Conservation (phyloP, 2,888 invertebrate species). For the Pyrocoelia pectoralis region DNA sequence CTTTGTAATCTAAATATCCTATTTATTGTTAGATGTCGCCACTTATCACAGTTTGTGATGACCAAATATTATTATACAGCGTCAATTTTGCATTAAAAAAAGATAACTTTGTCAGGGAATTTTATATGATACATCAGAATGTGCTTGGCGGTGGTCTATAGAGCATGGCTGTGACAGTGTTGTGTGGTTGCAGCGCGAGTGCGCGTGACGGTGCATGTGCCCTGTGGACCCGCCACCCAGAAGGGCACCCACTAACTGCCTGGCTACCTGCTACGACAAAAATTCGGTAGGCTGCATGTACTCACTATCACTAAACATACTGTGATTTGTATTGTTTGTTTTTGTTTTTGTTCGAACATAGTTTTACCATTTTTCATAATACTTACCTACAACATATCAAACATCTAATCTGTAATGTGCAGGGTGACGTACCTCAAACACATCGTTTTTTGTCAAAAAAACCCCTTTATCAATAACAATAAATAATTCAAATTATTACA, state of each 20-base stretch:
- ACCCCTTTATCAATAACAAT: too few species aligned
- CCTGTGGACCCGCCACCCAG: conserved; percentile 61
- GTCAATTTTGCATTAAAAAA: too few species aligned
- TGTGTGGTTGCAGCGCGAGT: conserved; percentile 85
- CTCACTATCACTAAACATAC: conserved; percentile 41
- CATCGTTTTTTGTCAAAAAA: too few species aligned
- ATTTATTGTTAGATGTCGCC: too few species aligned
- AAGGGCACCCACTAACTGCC: conserved; percentile 59
- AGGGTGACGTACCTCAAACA: too few species aligned
- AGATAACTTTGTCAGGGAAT: too few species aligned
- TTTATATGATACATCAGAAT: conserved; percentile 47
- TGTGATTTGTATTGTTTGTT: not conserved
- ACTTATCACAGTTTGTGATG: too few species aligned
- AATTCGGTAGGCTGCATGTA: conserved; percentile 59
- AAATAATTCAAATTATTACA: too few species aligned
- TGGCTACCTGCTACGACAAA: conserved; percentile 57
- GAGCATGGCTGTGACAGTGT: conserved; percentile 59
- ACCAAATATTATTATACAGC: too few species aligned
- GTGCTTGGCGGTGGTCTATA: conserved; percentile 43
- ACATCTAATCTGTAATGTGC: not conserved
- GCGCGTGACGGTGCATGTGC: conserved; percentile 91
- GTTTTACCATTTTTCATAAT: not conserved
- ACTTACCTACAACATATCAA: not conserved
- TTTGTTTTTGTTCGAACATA: conserved; percentile 11
- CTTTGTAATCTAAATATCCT: too few species aligned